Evolutionary conservation across 2,797 vertebrate genomes (phyloP).

Genomic region (Sebastes taczanowskii): DNA sequence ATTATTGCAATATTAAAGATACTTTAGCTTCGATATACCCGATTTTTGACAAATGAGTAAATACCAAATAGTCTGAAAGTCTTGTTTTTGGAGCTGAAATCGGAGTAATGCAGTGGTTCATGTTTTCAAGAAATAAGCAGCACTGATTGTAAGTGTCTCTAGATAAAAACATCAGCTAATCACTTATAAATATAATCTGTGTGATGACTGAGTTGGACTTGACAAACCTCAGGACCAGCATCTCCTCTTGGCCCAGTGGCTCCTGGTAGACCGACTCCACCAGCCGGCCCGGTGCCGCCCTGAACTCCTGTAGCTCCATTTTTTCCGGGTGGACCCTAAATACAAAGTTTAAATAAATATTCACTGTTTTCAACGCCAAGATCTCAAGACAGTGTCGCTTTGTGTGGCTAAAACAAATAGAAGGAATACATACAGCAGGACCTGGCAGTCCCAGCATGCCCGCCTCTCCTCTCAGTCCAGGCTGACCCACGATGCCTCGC

Average conservation of each 20-base stretch:
- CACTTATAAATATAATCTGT: background rate
- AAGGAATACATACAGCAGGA: constrained; percentile 85
- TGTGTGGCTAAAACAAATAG: background rate
- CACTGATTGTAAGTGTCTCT: background rate
- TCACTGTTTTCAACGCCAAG: background rate
- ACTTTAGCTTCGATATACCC: background rate
- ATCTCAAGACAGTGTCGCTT: background rate
- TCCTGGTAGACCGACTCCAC: constrained; percentile 89
- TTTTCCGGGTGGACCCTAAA: constrained; percentile 94
- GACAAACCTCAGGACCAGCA: constrained; percentile 89
- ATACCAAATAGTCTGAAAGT: background rate
- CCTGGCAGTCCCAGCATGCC: constrained; percentile 93
- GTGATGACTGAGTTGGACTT: no score
- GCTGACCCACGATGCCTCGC: constrained; percentile 90
- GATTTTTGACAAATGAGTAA: background rate
- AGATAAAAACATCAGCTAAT: background rate
- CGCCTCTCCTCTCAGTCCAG: constrained; percentile 92
- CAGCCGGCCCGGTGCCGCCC: constrained; percentile 89
- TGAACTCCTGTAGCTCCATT: constrained; percentile 85
- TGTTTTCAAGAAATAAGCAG: background rate
- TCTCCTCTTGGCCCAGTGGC: constrained; percentile 90
- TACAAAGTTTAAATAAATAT: background rate
- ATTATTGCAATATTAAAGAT: background rate
- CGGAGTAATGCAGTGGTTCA: background rate
- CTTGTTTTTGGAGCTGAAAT: background rate